These are phyloP conservation scores for Coryphaenoides rupestris DNA, from an alignment of 2,113 vertebrate species.

Conservation along the genomic window DNA sequence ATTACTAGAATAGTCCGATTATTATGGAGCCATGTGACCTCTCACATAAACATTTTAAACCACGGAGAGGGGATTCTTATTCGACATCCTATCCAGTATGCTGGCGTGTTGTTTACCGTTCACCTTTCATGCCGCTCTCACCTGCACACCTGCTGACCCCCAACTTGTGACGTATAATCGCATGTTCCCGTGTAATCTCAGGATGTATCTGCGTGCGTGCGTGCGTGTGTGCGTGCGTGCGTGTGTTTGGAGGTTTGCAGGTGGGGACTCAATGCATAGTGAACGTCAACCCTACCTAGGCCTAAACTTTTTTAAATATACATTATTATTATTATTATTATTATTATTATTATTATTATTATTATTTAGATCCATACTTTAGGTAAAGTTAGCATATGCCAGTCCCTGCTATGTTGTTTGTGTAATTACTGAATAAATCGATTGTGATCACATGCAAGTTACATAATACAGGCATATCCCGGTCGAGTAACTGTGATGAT, in stretches of 20 bases:
- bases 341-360: too few species aligned
- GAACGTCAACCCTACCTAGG: neutral
- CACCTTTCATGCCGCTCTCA: slow-evolving; percentile 27
- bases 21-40: too few species aligned
- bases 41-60: too few species aligned
- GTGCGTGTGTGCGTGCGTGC: neutral
- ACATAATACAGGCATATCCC: neutral
- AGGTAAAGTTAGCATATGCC: too few species aligned
- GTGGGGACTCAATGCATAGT: too few species aligned
- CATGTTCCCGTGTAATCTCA: too few species aligned
- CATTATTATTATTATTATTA: neutral
- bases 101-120: slow-evolving; percentile 62
- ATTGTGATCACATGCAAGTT: neutral
- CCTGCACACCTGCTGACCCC: slow-evolving; percentile 43
- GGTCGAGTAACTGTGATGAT: neutral
- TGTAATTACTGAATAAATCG: neutral
- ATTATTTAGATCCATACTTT: too few species aligned
- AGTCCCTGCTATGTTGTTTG: too few species aligned
- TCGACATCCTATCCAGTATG: slow-evolving; percentile 69
- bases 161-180: too few species aligned
- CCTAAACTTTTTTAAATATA: neutral
- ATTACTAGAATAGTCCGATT: too few species aligned
- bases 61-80: too few species aligned
- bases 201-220: neutral
- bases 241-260: neutral